phyloP scores from a whole-genome alignment of 1,140 invertebrate species.

The Zaprionus vittiger region DNA sequence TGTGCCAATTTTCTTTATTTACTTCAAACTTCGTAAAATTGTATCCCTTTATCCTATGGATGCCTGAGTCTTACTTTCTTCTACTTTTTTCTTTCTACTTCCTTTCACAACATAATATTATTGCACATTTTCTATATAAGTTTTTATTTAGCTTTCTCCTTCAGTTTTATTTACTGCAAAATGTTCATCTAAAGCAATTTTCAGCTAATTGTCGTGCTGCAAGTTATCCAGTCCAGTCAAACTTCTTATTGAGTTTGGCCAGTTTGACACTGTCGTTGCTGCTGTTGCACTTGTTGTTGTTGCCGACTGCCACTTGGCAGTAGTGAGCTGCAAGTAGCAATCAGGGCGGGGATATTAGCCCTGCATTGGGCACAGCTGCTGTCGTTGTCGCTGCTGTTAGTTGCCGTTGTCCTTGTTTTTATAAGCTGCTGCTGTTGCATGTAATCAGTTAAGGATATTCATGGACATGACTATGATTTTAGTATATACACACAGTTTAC shows the following conservation, averaged over 20 bases:
- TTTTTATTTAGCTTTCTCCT: background rate
- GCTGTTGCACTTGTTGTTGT: too few relatives aligned
- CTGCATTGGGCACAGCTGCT: conserved; percentile 64
- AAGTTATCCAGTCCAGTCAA: conserved; percentile 6
- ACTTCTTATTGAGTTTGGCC: conserved; percentile 24
- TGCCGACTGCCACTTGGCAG: conserved; percentile 4
- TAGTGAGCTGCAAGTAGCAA: conserved; percentile 1
- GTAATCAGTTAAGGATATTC: conserved; percentile 80
- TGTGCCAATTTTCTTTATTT: too few relatives aligned
- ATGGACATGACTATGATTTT: conserved; percentile 82
- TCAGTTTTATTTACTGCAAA: background rate
- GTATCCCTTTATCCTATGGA: too few relatives aligned
- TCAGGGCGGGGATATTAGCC: conserved; percentile 53
- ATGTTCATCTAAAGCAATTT: conserved; percentile 7
- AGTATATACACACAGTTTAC: conserved; percentile 38
- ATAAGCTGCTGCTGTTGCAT: conserved; percentile 70
- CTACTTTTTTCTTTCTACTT: background rate
- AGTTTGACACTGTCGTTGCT: background rate
- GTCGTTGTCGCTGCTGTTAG: conserved; percentile 58
- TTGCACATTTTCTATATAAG: background rate
- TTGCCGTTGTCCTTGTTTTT: conserved; percentile 67
- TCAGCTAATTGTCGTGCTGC: conserved; percentile 27
- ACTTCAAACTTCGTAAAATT: too few relatives aligned
- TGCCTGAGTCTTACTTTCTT: background rate
- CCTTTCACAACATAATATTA: background rate